phyloP scores from a whole-genome alignment of 2,888 invertebrate species.

The Cynaeus angustus region DNA sequence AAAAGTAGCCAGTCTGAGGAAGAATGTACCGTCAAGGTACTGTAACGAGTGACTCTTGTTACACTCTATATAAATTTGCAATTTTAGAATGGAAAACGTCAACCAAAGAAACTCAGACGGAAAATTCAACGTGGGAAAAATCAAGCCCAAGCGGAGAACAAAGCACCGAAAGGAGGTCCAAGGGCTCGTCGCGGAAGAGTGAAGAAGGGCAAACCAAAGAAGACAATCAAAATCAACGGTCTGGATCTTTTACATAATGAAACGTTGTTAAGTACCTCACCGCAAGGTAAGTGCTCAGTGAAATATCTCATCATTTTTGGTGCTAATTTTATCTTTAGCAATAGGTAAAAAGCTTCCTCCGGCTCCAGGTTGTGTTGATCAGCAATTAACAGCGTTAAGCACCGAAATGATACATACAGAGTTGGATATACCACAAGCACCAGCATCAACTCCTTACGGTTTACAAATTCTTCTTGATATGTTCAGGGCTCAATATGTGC shows the following conservation, averaged over 20 bases:
- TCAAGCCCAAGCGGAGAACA: slow-evolving; percentile 58
- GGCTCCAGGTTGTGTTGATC: slow-evolving; percentile 94
- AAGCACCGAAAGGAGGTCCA: slow-evolving; percentile 69
- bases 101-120: slow-evolving; percentile 71
- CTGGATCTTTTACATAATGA: slow-evolving; percentile 91
- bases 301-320: neutral
- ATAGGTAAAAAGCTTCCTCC: slow-evolving; percentile 85
- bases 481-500: slow-evolving; percentile 89
- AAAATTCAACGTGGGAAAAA: slow-evolving; percentile 73
- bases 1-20: slow-evolving; percentile 79
- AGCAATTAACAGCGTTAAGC: slow-evolving; percentile 86
- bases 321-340: slow-evolving; percentile 63
- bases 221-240: slow-evolving; percentile 86
- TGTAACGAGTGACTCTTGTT: neutral
- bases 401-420: slow-evolving; percentile 87
- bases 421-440: slow-evolving; percentile 86
- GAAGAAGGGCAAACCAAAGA: slow-evolving; percentile 77
- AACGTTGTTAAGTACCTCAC: slow-evolving; percentile 89
- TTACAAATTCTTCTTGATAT: slow-evolving; percentile 90
- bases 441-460: slow-evolving; percentile 87
- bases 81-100: slow-evolving; percentile 62
- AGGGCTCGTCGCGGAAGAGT: slow-evolving; percentile 76
- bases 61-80: too few relatives aligned
- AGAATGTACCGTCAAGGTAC: slow-evolving; percentile 70
- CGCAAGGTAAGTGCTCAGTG: slow-evolving; percentile 74